A percentile compares a stretch with the other conserved stretches of the same genome.
phyloP scores from a whole-genome alignment of 2,113 vertebrate species.

The Notechis scutatus region DNA sequence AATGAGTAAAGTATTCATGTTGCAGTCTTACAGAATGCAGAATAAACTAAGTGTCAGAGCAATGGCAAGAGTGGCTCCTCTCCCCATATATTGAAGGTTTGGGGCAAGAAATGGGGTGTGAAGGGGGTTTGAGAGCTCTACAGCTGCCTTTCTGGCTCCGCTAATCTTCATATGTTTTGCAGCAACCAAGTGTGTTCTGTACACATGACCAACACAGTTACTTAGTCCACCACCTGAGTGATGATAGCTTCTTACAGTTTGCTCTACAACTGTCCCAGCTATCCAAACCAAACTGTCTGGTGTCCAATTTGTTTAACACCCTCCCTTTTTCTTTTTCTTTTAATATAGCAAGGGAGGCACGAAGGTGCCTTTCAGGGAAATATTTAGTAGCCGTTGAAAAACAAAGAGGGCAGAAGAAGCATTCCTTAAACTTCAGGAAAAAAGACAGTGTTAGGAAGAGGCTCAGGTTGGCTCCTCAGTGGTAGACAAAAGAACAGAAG shows the following conservation, averaged over 20 bases:
- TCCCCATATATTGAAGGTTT: neutral
- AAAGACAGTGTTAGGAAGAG: neutral
- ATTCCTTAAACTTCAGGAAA: neutral
- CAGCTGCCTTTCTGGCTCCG: neutral
- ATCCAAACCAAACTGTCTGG: neutral
- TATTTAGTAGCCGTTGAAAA: neutral
- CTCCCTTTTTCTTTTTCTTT: neutral
- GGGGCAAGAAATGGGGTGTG: neutral
- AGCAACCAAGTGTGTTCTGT: neutral
- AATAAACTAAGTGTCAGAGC: neutral
- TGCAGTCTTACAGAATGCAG: neutral
- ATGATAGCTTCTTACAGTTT: neutral
- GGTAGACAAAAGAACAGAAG: neutral
- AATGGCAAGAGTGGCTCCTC: neutral
- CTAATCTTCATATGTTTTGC: neutral
- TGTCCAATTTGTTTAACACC: neutral
- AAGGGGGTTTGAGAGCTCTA: neutral
- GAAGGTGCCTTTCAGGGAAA: neutral
- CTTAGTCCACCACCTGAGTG: neutral
- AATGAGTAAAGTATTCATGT: neutral
- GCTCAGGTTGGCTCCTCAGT: neutral
- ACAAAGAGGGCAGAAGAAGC: neutral
- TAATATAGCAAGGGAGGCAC: neutral
- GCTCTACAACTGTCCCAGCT: neutral
- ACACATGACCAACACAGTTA: neutral